Conservation (phyloP, 2,797 vertebrate genomes). For the Triplophysa yarkandensis region DNA sequence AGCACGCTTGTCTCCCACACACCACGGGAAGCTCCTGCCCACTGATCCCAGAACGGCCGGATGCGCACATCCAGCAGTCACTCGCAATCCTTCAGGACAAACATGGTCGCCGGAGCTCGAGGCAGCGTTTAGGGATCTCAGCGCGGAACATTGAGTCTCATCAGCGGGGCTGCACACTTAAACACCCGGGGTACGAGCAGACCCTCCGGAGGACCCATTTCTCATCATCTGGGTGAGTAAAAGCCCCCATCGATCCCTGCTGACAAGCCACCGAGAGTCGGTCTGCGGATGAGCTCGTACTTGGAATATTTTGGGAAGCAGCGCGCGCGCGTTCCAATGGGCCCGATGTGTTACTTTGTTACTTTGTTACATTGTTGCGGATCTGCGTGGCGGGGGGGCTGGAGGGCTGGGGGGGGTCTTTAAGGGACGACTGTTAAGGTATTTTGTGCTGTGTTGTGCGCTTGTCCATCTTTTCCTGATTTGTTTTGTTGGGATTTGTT, state of each 20-base stretch:
- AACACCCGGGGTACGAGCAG: not conserved
- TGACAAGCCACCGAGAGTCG: conserved; percentile 19
- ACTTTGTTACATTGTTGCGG: not conserved
- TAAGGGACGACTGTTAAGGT: not conserved
- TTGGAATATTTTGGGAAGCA: not conserved
- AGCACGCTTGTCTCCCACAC: not conserved
- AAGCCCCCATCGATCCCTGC: not conserved
- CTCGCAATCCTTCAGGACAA: conserved; percentile 44
- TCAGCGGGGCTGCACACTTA: not conserved
- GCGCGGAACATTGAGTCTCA: not conserved
- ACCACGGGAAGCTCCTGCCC: conserved; percentile 42
- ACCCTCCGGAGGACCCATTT: not conserved
- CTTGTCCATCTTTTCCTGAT: not conserved
- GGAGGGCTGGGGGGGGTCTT: not conserved
- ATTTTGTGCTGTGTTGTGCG: not conserved
- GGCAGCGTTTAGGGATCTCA: conserved; percentile 56
- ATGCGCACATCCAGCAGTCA: conserved; percentile 41
- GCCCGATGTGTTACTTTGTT: conserved; percentile 1
- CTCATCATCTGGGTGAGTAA: conserved; percentile 42
- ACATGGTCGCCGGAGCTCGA: conserved; percentile 56
- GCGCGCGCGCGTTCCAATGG: not conserved
- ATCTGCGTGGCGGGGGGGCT: not conserved
- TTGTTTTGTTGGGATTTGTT: not conserved
- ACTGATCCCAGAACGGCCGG: conserved; percentile 52
- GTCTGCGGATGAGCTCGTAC: conserved; percentile 2